Evolutionary conservation across 2,113 vertebrate genomes (phyloP).

Genomic region (Carassius gibelio): DNA sequence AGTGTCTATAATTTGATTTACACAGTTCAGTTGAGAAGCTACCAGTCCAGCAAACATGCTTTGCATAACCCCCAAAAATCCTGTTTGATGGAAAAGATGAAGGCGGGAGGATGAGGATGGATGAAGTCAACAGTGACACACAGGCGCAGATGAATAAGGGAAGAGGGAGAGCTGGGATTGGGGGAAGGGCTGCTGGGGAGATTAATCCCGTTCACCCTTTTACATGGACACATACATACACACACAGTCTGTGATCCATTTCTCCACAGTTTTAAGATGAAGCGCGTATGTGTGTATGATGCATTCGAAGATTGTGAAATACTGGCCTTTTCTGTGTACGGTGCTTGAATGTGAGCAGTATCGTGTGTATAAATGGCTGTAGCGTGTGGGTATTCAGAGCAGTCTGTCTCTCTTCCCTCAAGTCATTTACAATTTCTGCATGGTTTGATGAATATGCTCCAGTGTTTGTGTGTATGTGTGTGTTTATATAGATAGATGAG

Average conservation of each 20-base stretch:
- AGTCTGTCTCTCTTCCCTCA: constrained; percentile 45
- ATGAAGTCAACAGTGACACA: constrained; percentile 30
- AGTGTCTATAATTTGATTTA: constrained; percentile 15
- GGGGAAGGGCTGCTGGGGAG: constrained; percentile 33
- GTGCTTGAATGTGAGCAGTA: constrained; percentile 11
- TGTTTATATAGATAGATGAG: constrained; percentile 30
- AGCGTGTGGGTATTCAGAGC: constrained; percentile 31
- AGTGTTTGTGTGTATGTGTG: constrained; percentile 31
- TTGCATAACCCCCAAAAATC: constrained; percentile 17
- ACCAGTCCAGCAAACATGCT: constrained; percentile 10
- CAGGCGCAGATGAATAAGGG: constrained; percentile 18
- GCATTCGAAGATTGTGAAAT: constrained; percentile 7
- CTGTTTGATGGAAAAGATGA: background rate
- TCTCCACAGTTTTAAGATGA: background rate
- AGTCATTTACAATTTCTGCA: constrained; percentile 53
- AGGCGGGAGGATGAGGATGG: background rate
- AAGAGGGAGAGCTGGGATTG: constrained; percentile 7
- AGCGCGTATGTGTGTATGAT: background rate
- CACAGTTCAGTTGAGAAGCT: constrained; percentile 5
- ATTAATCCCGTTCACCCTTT: constrained; percentile 23
- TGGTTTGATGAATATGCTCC: constrained; percentile 39
- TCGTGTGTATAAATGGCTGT: background rate
- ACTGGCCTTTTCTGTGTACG: constrained; percentile 13
- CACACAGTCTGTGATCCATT: background rate
- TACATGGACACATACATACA: background rate